phyloP scores from a whole-genome alignment of 2,113 vertebrate genomes.

The Phoxinus phoxinus region DNA sequence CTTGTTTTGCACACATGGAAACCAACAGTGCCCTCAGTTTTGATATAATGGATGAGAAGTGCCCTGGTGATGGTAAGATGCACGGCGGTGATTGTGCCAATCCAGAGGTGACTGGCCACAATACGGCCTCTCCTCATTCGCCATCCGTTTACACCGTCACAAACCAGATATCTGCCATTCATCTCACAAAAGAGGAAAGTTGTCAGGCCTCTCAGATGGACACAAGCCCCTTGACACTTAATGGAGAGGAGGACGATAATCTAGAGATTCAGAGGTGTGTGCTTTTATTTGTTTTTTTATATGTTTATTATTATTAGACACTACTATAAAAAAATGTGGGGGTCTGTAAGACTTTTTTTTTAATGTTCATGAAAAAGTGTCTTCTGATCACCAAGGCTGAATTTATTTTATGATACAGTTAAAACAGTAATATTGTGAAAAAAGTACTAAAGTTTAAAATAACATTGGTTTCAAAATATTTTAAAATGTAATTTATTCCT shows the following conservation, averaged over 20 bases:
- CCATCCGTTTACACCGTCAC: slow-evolving; percentile 75
- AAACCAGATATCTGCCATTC: slow-evolving; percentile 81
- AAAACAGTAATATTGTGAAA: no score
- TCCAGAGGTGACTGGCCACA: neutral
- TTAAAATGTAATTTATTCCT: no score
- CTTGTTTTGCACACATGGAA: slow-evolving; percentile 23
- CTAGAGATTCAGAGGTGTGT: slow-evolving; percentile 60
- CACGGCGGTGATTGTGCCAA: neutral
- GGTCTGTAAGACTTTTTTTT: neutral
- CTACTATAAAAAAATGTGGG: neutral
- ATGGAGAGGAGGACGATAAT: slow-evolving; percentile 45
- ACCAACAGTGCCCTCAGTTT: slow-evolving; percentile 11
- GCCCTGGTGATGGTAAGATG: neutral
- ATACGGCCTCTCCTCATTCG: slow-evolving; percentile 42
- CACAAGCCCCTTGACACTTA: slow-evolving; percentile 9
- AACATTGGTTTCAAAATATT: no score
- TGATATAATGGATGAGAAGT: slow-evolving; percentile 17
- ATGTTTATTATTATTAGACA: no score
- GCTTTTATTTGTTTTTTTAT: neutral
- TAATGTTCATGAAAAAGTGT: slow-evolving; percentile 49
- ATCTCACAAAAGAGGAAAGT: slow-evolving; percentile 71
- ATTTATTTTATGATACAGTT: neutral
- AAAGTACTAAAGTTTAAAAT: no score
- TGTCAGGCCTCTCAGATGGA: slow-evolving; percentile 25
- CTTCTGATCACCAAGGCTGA: neutral